A percentile compares a stretch with the other conserved stretches of the same genome.
phyloP scores from a whole-genome alignment of 2,113 vertebrate genomes.

The Dicrurus megarhynchus region DNA sequence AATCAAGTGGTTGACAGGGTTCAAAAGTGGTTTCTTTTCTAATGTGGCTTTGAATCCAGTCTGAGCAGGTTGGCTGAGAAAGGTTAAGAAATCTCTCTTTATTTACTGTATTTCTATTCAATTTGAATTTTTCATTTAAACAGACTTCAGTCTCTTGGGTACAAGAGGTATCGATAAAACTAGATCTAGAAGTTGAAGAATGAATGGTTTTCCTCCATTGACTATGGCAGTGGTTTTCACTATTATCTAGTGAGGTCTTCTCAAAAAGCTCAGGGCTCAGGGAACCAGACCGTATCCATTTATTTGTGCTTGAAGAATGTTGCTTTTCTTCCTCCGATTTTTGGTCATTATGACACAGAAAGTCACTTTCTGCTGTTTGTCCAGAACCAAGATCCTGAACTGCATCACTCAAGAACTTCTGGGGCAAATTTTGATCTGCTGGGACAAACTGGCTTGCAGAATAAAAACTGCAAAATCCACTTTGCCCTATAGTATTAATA shows the following conservation, averaged over 20 bases:
- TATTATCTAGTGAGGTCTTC: slow-evolving; percentile 72
- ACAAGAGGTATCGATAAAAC: slow-evolving; percentile 75
- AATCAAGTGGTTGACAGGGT: slow-evolving; percentile 74
- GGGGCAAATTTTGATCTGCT: slow-evolving; percentile 92
- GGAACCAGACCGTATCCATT: slow-evolving; percentile 70
- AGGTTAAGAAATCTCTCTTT: slow-evolving; percentile 85
- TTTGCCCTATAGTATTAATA: slow-evolving; percentile 91
- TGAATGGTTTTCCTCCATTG: slow-evolving; percentile 73
- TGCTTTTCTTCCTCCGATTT: slow-evolving; percentile 77
- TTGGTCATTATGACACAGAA: slow-evolving; percentile 69
- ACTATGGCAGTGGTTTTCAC: slow-evolving; percentile 66
- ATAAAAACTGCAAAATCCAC: slow-evolving; percentile 91
- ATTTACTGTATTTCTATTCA: slow-evolving; percentile 75
- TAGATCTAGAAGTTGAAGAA: slow-evolving; percentile 69
- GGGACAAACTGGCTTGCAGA: slow-evolving; percentile 92
- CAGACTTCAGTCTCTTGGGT: slow-evolving; percentile 62
- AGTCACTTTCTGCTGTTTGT: slow-evolving; percentile 71
- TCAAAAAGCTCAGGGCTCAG: slow-evolving; percentile 88
- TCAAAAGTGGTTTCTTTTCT: slow-evolving; percentile 81
- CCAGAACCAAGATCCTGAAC: slow-evolving; percentile 84
- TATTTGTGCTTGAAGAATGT: slow-evolving; percentile 62
- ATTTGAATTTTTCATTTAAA: slow-evolving; percentile 74
- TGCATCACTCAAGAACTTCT: slow-evolving; percentile 93
- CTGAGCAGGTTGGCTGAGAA: slow-evolving; percentile 72
- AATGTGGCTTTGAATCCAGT: slow-evolving; percentile 84